A percentile compares a stretch with the other conserved stretches of the same genome.
Evolutionary conservation across 2,888 invertebrate genomes (phyloP).

Genomic region (Acronicta psi): DNA sequence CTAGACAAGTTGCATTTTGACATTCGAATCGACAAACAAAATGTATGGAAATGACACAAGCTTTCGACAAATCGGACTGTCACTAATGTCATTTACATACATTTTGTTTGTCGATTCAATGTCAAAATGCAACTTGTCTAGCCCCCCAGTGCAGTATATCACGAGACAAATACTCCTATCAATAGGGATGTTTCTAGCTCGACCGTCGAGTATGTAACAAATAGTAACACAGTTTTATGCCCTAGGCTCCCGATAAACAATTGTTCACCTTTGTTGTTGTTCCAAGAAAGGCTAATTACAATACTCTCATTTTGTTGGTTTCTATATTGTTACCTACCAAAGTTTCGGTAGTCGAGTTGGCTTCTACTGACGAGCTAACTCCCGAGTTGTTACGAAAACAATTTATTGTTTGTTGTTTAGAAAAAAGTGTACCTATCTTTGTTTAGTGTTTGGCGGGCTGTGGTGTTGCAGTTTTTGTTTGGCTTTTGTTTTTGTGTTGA

Average conservation of each 20-base stretch:
- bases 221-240: slow-evolving; percentile 57
- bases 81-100: no score
- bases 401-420: slow-evolving; percentile 53
- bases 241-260: slow-evolving; percentile 65
- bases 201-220: slow-evolving; percentile 33
- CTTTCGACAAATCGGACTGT: no score
- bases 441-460: slow-evolving; percentile 34
- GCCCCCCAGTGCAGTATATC: neutral
- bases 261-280: slow-evolving; percentile 68
- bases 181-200: neutral
- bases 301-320: slow-evolving; percentile 70
- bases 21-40: no score
- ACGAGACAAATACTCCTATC: neutral
- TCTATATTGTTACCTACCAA: slow-evolving; percentile 65
- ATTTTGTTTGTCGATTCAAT: no score
- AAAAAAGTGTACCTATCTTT: slow-evolving; percentile 47
- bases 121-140: no score
- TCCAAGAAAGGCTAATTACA: slow-evolving; percentile 68
- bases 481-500: slow-evolving; percentile 12
- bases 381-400: slow-evolving; percentile 53
- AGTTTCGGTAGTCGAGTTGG: slow-evolving; percentile 60
- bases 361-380: slow-evolving; percentile 58
- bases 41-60: no score
- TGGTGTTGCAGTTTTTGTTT: slow-evolving; percentile 34
- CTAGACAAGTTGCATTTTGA: no score